Conservation (phyloP, 2,113 vertebrate genomes). For the Lucifuga dentata region DNA sequence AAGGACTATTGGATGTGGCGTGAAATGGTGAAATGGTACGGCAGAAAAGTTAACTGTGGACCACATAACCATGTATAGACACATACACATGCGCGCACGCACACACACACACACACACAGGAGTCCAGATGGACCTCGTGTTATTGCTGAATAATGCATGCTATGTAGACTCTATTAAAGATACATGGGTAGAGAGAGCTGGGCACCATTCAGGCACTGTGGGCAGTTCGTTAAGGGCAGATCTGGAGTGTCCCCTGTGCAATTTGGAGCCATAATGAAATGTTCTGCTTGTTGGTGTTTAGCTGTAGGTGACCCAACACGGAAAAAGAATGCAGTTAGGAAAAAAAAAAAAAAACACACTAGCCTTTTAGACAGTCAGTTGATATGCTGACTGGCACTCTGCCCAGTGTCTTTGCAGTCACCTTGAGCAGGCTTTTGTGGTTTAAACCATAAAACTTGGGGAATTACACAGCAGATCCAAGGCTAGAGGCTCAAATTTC, state of each 20-base stretch:
- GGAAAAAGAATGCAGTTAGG: conserved; percentile 27
- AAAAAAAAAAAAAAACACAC: conserved; percentile 19
- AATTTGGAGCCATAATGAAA: conserved; percentile 49
- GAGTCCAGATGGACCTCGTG: conserved; percentile 72
- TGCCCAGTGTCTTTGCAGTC: conserved; percentile 72
- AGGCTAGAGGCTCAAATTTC: conserved; percentile 67
- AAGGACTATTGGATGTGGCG: conserved; percentile 70
- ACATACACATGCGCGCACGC: conserved; percentile 22
- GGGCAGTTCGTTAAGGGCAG: conserved; percentile 54
- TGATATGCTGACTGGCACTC: conserved; percentile 63
- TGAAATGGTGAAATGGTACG: conserved; percentile 71
- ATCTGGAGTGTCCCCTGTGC: conserved; percentile 38
- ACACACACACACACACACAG: conserved; percentile 41
- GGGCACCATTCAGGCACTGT: conserved; percentile 48
- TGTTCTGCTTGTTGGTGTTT: conserved; percentile 36
- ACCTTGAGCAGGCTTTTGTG: conserved; percentile 73
- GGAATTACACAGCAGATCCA: conserved; percentile 71
- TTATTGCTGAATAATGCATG: conserved; percentile 82
- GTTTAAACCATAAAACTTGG: conserved; percentile 67
- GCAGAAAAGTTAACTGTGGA: conserved; percentile 67
- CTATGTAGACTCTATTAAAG: conserved; percentile 81
- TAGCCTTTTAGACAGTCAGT: conserved; percentile 59
- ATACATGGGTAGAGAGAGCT: conserved; percentile 71
- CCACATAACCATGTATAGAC: conserved; percentile 49
- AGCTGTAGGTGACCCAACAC: conserved; percentile 53